Evolutionary conservation across 1,140 invertebrate genomes (phyloP), one percentile per base, ranked within the genome.

Genomic region (Achatina immaculata): DNA sequence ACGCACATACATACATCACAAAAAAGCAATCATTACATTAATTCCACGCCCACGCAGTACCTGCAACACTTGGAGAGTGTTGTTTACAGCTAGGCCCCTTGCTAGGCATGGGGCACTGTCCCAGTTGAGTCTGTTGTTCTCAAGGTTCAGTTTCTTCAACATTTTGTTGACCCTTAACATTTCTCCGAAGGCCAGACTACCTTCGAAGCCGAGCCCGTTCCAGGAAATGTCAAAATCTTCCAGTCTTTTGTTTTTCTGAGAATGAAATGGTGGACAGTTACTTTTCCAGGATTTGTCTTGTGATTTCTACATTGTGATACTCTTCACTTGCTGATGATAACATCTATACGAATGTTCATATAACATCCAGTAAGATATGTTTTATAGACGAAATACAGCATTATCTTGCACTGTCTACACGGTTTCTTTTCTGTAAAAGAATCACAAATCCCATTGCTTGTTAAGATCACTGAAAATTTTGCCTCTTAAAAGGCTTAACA

Each of bases 131-230:
- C 91, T 78, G 81, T 91, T 91, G 68, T 87, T 88, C 31, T 83
- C 87, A 34, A 92, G 66, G 72, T 91, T 85, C 38, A 92, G 84
- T 74, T 85, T 86, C 16, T 82, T 83, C 51, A 91, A 58, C 4
- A 84, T 77, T 31, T 69, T 86, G 81, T 91, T 91, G 40, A 51
- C 69, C 69, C 85, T 85, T 9, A 91, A 79, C 0, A 86, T 86
- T 38, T 90, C 88, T 7, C 90, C 89, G 14, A 91, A 68, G 6
- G 89, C 88, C 16, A 88, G 79, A 73, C 90, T 88, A 11, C 90
- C 90, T 78, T 91, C 89, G 38, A 82, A 84, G 16, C 86, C 90
- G 55, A 91, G 86, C 1, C 91, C 91, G 77, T 91, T 91, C 87
- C 88, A 90, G 0, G 89, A 84, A 24, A 91, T 76, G 79, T 90